Conservation (phyloP, 2,113 vertebrate species). For the Nesogale talazaci region DNA sequence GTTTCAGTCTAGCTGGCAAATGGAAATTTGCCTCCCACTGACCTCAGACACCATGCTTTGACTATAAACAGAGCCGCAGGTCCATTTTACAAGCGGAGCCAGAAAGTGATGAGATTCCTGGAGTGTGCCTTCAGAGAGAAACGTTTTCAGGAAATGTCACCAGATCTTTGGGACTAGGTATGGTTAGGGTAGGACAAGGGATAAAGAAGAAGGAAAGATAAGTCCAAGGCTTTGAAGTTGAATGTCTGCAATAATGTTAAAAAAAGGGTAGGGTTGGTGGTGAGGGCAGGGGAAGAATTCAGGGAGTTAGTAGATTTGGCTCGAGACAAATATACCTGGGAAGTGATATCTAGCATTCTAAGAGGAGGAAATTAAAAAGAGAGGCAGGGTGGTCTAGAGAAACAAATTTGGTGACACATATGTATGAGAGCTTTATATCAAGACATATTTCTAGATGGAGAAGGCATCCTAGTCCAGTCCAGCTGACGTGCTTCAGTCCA, state of each 20-base stretch:
- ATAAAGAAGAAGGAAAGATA: neutral
- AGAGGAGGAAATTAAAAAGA: neutral
- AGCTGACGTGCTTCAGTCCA: too few species aligned
- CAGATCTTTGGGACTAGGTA: neutral
- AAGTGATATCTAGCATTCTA: neutral
- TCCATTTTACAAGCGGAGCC: neutral
- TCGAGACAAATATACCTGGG: fast-evolving
- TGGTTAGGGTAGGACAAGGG: neutral
- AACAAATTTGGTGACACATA: too few species aligned
- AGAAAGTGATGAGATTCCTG: neutral
- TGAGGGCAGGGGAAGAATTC: neutral
- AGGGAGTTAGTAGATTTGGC: neutral
- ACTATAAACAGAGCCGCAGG: too few species aligned
- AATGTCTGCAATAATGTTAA: neutral
- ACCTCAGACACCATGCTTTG: too few species aligned
- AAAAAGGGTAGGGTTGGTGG: neutral
- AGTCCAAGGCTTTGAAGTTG: neutral
- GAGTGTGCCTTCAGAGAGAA: neutral
- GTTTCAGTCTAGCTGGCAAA: too few species aligned
- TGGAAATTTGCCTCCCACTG: too few species aligned
- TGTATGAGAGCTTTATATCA: too few species aligned
- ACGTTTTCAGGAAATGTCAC: neutral
- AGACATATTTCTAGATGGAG: too few species aligned
- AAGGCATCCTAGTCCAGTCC: too few species aligned
- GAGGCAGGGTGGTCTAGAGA: too few species aligned